Percentiles rank a stretch among this genome's conserved stretches.
phyloP scores from a whole-genome alignment of 1,140 invertebrate genomes.

The Drosophila tani region DNA sequence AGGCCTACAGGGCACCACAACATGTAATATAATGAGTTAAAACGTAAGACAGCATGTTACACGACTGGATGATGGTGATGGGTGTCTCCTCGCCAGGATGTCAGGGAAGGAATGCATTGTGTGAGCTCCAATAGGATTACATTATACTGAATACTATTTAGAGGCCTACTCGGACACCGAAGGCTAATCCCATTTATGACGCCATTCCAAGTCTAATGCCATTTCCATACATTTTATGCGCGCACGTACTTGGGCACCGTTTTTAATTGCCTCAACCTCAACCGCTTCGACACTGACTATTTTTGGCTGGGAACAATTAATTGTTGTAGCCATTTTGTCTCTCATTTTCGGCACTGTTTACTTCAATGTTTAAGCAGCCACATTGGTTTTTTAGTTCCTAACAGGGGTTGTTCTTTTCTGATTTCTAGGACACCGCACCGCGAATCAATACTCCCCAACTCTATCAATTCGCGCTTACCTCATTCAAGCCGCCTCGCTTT shows the following conservation, averaged over 20 bases:
- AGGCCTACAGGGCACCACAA: constrained; percentile 50
- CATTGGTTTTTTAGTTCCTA: neutral
- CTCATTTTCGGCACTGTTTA: constrained; percentile 1
- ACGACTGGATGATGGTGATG: constrained; percentile 2
- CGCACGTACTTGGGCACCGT: neutral
- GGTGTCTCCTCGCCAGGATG: neutral
- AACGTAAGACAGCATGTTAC: constrained; percentile 26
- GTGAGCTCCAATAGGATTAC: neutral
- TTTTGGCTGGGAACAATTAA: constrained; percentile 2
- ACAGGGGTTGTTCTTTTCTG: no score
- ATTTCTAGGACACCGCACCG: neutral
- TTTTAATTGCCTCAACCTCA: constrained; percentile 5
- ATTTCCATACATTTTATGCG: neutral
- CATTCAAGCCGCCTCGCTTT: constrained; percentile 63
- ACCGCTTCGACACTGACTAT: constrained; percentile 2
- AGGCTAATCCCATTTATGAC: constrained; percentile 4
- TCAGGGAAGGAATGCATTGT: constrained; percentile 31
- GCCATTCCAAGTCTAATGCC: neutral
- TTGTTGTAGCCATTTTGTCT: neutral
- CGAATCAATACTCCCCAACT: constrained; percentile 10
- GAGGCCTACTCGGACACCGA: constrained; percentile 7
- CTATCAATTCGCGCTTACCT: constrained; percentile 59
- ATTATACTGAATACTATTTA: neutral
- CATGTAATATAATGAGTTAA: neutral
- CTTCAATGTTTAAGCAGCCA: neutral